Evolutionary conservation across 2,888 invertebrate species (phyloP), one percentile per base, ranked within the genome.

Genomic region (Ormyrus pomaceus): DNA sequence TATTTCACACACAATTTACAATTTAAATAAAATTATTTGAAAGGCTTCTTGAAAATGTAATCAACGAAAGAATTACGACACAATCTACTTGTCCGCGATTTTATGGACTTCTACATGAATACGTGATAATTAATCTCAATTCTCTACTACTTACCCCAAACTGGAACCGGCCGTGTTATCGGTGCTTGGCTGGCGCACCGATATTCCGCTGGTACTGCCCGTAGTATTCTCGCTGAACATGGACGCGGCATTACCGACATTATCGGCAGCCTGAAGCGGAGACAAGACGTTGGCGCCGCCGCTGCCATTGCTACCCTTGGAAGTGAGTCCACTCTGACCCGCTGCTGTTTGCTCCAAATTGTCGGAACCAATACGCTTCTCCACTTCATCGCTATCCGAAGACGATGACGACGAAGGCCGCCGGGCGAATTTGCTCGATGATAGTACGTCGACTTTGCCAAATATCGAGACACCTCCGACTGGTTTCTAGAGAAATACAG

Each of bases 381-480:
- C 72, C 0, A 6, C 13, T 0, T 46, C 19, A n/a, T 74, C 66
- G 7, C 58, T 34, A 0, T 73, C 73, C 45, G 75, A 78, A 4
- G 80, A 68, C n/a, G 82, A 77, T 2, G 82, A 73, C 6, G 82
- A 74, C 3, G 79, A 82, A 0, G 65, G 45, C 19, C 71, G 85
- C 19, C 85, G 86, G 9, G 83, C 83, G 53, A 86, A 82, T 48
- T 83, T 86, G 50, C 84, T 84, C 4, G 88, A 85, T 0, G 86
- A 79, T 46, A 85, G 74, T 11, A 86, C 83, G 64, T 87, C 86
- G n/a, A 87, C 84, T 45, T 86, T 82, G n/a, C 93, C 94, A 84
- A 94, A 93, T 59, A 94, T 87, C 8, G 94, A 93, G 68, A 93
- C 92, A 1, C 93, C 94, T 2, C 94, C 94, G 5, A 92, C 86